phyloP scores from a whole-genome alignment of 2,888 invertebrate species.

The Chymomyza fuscimana region DNA sequence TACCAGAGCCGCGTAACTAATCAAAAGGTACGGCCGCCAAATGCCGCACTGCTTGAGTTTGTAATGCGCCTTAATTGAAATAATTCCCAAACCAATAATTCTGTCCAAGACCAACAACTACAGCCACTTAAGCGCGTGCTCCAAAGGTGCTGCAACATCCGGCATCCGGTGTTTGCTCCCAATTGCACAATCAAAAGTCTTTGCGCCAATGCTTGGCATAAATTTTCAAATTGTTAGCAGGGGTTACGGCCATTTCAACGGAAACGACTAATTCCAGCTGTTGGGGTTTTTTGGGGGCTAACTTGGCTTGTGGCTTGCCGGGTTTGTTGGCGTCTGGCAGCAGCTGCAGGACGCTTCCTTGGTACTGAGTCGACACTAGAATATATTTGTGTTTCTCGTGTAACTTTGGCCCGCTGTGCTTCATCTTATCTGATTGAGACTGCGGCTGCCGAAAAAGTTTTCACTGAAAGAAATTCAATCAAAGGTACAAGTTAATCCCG shows the following conservation, averaged over 20 bases:
- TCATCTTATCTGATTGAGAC: constrained; percentile 65
- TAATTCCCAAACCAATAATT: constrained; percentile 76
- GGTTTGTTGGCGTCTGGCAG: constrained; percentile 57
- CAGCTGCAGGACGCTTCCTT: constrained; percentile 50
- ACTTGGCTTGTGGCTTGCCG: constrained; percentile 15
- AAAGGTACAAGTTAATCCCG: constrained; percentile 76
- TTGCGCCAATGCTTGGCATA: constrained; percentile 59
- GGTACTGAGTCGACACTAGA: constrained; percentile 33
- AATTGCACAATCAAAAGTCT: constrained; percentile 74
- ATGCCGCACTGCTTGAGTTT: constrained; percentile 49
- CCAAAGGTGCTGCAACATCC: neutral
- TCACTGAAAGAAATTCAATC: constrained; percentile 69
- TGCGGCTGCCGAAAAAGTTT: constrained; percentile 35
- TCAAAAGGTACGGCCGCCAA: constrained; percentile 49
- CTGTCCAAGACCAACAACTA: constrained; percentile 13
- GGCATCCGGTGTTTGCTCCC: constrained; percentile 42
- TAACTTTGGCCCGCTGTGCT: constrained; percentile 33
- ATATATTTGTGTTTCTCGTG: constrained; percentile 33
- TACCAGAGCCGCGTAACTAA: constrained; percentile 44
- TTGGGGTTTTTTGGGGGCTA: constrained; percentile 48
- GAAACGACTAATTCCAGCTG: constrained; percentile 73
- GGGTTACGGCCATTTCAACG: constrained; percentile 51
- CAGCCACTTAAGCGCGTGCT: constrained; percentile 58
- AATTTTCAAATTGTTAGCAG: constrained; percentile 66
- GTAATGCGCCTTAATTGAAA: constrained; percentile 78